phyloP scores from a whole-genome alignment of 2,797 vertebrate species.

The Peromyscus melanophrys region DNA sequence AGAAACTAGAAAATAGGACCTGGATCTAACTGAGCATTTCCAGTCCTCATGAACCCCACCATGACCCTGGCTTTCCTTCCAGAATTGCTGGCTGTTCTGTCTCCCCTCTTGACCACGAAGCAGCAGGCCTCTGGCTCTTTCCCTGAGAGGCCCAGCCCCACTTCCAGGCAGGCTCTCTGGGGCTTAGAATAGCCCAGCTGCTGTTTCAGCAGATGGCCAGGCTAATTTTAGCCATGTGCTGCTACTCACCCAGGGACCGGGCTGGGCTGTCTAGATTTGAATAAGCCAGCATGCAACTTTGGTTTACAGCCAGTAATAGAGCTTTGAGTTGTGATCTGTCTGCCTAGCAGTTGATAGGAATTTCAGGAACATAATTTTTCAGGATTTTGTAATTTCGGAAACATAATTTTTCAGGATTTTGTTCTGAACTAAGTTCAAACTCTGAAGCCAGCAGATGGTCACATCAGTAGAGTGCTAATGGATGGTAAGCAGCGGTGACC shows the following conservation, averaged over 20 bases:
- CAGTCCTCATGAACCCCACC: neutral
- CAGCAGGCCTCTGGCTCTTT: neutral
- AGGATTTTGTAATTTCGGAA: constrained; percentile 60
- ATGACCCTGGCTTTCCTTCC: neutral
- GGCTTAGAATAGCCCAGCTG: constrained; percentile 77
- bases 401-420: neutral
- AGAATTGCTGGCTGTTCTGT: neutral
- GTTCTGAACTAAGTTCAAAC: neutral
- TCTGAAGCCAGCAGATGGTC: neutral
- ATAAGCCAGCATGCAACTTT: neutral
- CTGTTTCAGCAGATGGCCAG: constrained; percentile 81
- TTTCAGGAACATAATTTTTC: constrained; percentile 38
- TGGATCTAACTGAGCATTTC: neutral
- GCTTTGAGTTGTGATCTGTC: constrained; percentile 23
- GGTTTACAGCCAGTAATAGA: constrained; percentile 16
- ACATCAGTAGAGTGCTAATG: neutral
- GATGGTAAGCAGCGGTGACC: neutral
- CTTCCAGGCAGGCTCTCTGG: constrained; percentile 37
- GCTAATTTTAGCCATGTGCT: constrained; percentile 79
- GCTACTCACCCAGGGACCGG: constrained; percentile 38
- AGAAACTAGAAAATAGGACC: neutral
- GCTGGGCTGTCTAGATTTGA: constrained; percentile 54
- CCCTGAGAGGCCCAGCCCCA: neutral
- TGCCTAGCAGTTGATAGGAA: neutral
- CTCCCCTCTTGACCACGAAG: neutral